Base-by-base conservation (phyloP, 2,113 vertebrate species). In the Prunella fulvescens region DNA sequence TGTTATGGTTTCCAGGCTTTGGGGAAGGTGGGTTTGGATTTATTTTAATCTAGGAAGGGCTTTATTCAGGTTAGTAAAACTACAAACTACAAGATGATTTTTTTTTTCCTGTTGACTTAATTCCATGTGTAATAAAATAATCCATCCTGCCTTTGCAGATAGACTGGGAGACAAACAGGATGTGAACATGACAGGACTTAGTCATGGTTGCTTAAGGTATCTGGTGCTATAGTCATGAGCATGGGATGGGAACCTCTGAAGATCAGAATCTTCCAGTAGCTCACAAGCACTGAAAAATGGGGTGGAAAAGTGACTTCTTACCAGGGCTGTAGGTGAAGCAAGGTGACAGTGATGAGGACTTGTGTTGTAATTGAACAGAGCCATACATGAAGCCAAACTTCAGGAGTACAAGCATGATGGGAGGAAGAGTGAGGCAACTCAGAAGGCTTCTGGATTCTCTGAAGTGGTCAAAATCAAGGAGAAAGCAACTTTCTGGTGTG, bases 161-260 rank as follows among this genome's bases (percentile, higher is more conserved):
- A 18, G 58, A 22, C 37, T 72, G 57, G 40, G 50, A 76, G 44
- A 39, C 66, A 85, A 79, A 61, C 44, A 44, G n/a, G 33, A 31
- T 0, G 0, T 62, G 33, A 67, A 26, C 8, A 2, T 42, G 39
- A 15, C 71, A 39, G n/a, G 31, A 37, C 24, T 81, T 78, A 40
- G 28, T 66, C 37, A 12, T 18, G 23, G n/a, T 24, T 79, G 39
- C 61, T 82, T 47, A 45, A 81, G 56, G 33, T 82, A 50, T 33
- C n/a, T 65, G 73, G 26, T 65, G 20, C 54, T 72, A 2, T 11
- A 84, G 54, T 35, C 26, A 54, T 69, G 69, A 60, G 18, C 31
- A 48, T 37, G 45, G 60, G 35, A 35, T 47, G n/a, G 33, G 14
- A 94, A 37, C n/a, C n/a, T 60, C 53, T 72, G 29, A 28, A 47